Conservation (phyloP, 2,113 vertebrate species). For the Pungitius pungitius region DNA sequence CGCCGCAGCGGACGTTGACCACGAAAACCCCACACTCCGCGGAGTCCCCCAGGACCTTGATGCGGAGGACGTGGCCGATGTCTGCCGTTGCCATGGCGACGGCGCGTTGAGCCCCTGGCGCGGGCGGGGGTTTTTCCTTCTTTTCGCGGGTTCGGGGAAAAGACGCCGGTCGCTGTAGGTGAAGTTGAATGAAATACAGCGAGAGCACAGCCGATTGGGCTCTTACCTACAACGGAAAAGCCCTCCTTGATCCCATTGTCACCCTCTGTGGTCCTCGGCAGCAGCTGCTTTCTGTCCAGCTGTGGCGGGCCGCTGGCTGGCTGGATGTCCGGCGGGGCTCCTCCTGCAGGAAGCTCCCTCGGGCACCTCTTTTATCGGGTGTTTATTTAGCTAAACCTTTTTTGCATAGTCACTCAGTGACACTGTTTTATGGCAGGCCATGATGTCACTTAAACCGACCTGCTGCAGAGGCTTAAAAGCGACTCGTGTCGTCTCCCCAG, state of each 20-base stretch:
- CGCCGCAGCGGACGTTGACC: constrained; percentile 55
- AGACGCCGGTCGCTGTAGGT: neutral
- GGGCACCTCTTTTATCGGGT: constrained; percentile 25
- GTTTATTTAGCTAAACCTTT: constrained; percentile 28
- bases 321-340: neutral
- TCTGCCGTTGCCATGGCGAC: constrained; percentile 72
- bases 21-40: constrained; percentile 66
- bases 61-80: constrained; percentile 52
- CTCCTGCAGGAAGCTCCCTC: constrained; percentile 49
- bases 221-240: constrained; percentile 30
- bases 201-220: constrained; percentile 21
- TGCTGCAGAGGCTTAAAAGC: constrained; percentile 19
- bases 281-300: constrained; percentile 28
- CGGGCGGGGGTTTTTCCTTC: constrained; percentile 1
- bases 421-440: constrained; percentile 7
- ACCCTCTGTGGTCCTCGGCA: constrained; percentile 22
- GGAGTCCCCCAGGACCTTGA: constrained; percentile 71
- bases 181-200: neutral
- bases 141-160: neutral
- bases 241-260: neutral
- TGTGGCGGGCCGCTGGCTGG: constrained; percentile 1
- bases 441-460: constrained; percentile 7
- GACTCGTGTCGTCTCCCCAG: neutral
- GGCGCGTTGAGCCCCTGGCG: constrained; percentile 39
- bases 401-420: constrained; percentile 46